Percentiles rank a stretch among this genome's conserved stretches.
These are phyloP conservation scores for Thalassaphorura encarpata DNA, from an alignment of 1,140 invertebrate species.

Conservation along the genomic window DNA sequence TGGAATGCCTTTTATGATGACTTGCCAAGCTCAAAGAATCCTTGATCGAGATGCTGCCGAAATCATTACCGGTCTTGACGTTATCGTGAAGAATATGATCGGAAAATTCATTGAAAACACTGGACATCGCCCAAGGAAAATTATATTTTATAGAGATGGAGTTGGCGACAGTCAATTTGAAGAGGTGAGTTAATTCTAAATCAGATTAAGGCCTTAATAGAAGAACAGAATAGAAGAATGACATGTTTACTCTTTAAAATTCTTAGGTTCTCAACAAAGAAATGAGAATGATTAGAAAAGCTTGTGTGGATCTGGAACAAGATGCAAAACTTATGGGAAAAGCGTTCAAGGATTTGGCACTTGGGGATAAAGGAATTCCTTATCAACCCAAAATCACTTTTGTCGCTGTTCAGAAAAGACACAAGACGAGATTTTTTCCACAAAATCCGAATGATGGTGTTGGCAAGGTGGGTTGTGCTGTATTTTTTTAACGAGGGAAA, in stretches of 20 bases:
- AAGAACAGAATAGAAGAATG: no score
- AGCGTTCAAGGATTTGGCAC: conserved; percentile 34
- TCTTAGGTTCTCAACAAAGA: conserved; percentile 47
- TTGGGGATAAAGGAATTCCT: conserved; percentile 38
- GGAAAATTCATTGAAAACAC: conserved; percentile 26
- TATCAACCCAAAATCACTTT: conserved; percentile 45
- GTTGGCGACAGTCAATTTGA: conserved; percentile 42
- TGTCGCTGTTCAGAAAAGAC: conserved; percentile 43
- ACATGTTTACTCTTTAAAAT: no score
- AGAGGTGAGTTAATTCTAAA: conserved; percentile 32
- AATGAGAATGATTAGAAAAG: conserved; percentile 53
- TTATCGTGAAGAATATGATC: conserved; percentile 33
- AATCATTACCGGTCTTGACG: conserved; percentile 33
- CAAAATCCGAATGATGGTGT: conserved; percentile 36
- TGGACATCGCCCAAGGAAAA: conserved; percentile 34
- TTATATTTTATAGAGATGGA: conserved; percentile 42
- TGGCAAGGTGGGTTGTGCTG: conserved; percentile 43
- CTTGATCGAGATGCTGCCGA: conserved; percentile 27
- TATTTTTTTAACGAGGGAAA: no score
- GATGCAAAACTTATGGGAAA: not conserved
- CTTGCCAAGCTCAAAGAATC: conserved; percentile 19
- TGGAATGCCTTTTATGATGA: conserved; percentile 25
- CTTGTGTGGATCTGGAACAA: conserved; percentile 41
- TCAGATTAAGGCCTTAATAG: no score
- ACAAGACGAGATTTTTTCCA: conserved; percentile 46